Evolutionary conservation across 1,140 invertebrate genomes (phyloP), one percentile per base, ranked within the genome.

Genomic region (Zaprionus inermis): DNA sequence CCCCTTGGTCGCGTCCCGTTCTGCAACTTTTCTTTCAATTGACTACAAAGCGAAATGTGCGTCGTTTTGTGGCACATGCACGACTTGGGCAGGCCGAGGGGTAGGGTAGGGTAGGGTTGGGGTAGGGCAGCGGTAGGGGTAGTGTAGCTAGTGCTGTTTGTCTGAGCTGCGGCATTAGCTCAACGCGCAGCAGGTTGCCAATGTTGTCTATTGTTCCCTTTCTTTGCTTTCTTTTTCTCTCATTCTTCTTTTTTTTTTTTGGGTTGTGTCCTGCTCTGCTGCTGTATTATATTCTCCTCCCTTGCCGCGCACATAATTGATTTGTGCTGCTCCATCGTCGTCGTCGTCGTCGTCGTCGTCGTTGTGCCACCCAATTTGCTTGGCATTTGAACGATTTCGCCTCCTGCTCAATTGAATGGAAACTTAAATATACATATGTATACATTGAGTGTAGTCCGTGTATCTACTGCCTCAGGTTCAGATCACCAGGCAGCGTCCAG

Each of bases 151-250:
- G n/a, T 44, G 38, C 74, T 81, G 81, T 85, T 86, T 85, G 81
- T 85, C 78, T 86, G 82, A 81, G 82, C 72, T 78, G 82, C 64
- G 82, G 82, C 81, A 86, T 81, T 81, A 85, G 82, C 72, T 74
- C 58, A 70, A 63, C 66, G 66, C 81, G 70, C 81, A 85, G 81
- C 81, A 85, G 81, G 82, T 85, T 76, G 82, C 82, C 81, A 85
- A 86, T 85, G 75, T 78, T 78, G 75, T 77, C 82, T 71, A 85
- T 85, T 85, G 82, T 85, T 78, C 64, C 66, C 55, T 56, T 70
- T 55, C 56, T 55, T 54, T 38, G 4, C 0, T 32, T 32, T n/a
- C 5, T 44, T 56, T 59, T 4, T 28, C 24, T 32, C 10, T 18
- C 9, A 36, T 57, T 60, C 72, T 54, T 41, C 52, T 30, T 59